Percentiles rank a stretch among this genome's conserved stretches.
Evolutionary conservation across 1,140 invertebrate species (phyloP).

Genomic region (Chironomus tepperi): DNA sequence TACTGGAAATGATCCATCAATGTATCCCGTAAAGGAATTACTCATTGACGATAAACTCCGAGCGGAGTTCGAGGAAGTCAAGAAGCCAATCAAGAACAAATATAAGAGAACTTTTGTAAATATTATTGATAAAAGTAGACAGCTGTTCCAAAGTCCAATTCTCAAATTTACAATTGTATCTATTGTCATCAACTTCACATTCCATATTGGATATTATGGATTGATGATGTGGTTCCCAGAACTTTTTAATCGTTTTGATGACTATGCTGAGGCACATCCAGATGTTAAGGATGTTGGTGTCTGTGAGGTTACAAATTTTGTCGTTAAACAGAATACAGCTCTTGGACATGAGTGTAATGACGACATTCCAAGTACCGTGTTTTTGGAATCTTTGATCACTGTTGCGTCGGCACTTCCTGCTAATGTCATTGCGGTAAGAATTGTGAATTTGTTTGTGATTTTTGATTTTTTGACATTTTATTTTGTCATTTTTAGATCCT

Average conservation of each 20-base stretch:
- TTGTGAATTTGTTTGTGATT: constrained; percentile 37
- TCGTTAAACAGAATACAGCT: constrained; percentile 53
- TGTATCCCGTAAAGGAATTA: constrained; percentile 68
- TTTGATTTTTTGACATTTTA: neutral
- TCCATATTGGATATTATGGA: constrained; percentile 82
- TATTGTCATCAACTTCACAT: constrained; percentile 78
- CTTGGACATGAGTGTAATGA: constrained; percentile 52
- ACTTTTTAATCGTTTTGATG: constrained; percentile 77
- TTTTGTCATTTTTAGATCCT: constrained; percentile 30
- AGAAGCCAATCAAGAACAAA: constrained; percentile 49
- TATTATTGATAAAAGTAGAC: constrained; percentile 69
- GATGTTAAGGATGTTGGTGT: constrained; percentile 54
- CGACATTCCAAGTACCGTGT: constrained; percentile 64
- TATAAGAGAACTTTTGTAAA: constrained; percentile 60
- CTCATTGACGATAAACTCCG: constrained; percentile 53
- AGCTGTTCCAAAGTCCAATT: constrained; percentile 67
- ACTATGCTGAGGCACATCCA: constrained; percentile 54
- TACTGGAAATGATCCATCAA: constrained; percentile 59
- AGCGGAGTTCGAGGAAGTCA: constrained; percentile 43
- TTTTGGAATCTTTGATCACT: constrained; percentile 77
- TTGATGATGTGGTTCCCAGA: constrained; percentile 90
- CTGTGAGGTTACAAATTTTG: constrained; percentile 66
- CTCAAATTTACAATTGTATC: constrained; percentile 72
- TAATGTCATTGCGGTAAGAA: constrained; percentile 64
- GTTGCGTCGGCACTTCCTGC: constrained; percentile 75